phyloP scores from a whole-genome alignment of 2,113 vertebrate genomes.

The Picathartes gymnocephalus region DNA sequence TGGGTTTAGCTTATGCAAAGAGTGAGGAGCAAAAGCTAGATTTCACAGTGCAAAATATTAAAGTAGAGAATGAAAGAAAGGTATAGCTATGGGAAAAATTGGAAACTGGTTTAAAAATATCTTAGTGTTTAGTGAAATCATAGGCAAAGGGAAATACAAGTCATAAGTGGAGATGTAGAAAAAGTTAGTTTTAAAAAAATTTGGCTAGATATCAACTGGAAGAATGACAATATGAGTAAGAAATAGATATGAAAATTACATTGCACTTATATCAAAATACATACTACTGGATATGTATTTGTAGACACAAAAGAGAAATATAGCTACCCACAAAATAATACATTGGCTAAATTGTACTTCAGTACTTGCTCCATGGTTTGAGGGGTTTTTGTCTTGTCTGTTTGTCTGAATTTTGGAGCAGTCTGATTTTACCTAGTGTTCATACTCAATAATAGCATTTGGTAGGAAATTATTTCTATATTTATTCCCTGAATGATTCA shows the following conservation, averaged over 20 bases:
- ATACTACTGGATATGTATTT: not conserved
- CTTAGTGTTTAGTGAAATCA: not conserved
- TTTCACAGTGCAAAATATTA: not conserved
- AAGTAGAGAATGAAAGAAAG: not conserved
- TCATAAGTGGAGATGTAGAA: not conserved
- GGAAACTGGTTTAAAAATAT: not conserved
- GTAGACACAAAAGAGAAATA: not conserved
- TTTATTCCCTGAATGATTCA: not conserved
- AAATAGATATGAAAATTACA: not conserved
- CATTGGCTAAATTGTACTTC: not conserved
- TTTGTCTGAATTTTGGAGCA: not conserved
- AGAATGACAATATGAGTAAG: not conserved
- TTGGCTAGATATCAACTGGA: not conserved
- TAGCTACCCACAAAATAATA: not conserved
- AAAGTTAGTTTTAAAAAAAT: not conserved
- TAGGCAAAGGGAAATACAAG: not conserved
- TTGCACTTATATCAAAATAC: not conserved
- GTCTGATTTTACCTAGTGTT: not conserved
- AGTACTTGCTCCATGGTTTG: fast-evolving
- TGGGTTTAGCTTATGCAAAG: not conserved
- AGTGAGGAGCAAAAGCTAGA: not conserved
- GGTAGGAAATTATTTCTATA: not conserved
- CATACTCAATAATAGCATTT: not conserved
- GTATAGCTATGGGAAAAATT: not conserved
- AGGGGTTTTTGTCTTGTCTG: not conserved